Conservation (phyloP, 2,888 invertebrate species). For the Lordiphosa fenestrarum region DNA sequence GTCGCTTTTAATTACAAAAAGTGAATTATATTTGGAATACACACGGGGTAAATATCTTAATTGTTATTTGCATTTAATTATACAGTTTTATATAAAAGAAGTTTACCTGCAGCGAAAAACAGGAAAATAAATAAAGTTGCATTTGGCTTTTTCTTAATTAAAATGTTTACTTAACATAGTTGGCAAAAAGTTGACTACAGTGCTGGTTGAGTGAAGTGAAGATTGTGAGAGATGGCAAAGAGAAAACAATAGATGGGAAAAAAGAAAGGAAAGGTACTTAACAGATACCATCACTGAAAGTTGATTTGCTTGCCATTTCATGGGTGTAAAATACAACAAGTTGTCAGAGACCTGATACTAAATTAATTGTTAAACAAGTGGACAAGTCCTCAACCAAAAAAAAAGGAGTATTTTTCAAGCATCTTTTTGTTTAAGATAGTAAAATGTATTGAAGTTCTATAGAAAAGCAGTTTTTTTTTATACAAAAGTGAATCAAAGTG, state of each 20-base stretch:
- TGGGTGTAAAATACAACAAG: no score
- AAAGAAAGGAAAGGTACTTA: no score
- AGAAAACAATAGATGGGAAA: neutral
- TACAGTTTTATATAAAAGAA: conserved; percentile 17
- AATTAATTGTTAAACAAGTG: no score
- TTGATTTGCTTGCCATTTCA: no score
- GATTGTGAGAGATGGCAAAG: conserved; percentile 8
- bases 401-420: no score
- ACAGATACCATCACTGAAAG: no score
- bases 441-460: no score
- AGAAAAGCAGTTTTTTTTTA: no score
- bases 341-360: no score
- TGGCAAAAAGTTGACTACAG: conserved; percentile 16
- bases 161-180: conserved; percentile 39
- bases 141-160: conserved; percentile 31
- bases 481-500: no score
- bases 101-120: conserved; percentile 24
- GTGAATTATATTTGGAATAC: conserved; percentile 30
- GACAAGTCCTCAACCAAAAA: no score
- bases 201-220: conserved; percentile 5
- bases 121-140: conserved; percentile 20
- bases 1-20: conserved; percentile 52
- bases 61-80: conserved; percentile 60
- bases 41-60: conserved; percentile 29
- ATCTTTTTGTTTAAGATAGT: no score